Conservation (phyloP, 2,797 vertebrate species). For the Ptychobarbus kaznakovi region DNA sequence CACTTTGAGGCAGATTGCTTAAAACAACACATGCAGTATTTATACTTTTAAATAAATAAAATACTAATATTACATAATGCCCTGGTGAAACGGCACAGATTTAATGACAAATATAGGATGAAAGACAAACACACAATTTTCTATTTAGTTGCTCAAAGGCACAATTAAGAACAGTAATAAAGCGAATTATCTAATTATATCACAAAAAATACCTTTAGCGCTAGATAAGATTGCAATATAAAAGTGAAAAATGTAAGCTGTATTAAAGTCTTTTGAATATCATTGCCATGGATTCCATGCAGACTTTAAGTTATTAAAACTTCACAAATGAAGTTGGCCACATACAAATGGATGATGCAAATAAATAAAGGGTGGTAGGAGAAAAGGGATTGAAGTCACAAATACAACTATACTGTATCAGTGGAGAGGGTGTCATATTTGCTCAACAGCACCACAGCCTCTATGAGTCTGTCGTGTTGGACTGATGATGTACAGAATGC, state of each 20-base stretch:
- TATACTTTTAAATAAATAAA: conserved; percentile 56
- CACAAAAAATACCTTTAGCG: neutral
- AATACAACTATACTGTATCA: neutral
- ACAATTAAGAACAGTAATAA: conserved; percentile 13
- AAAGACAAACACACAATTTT: conserved; percentile 22
- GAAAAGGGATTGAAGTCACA: conserved; percentile 9
- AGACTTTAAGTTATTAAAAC: conserved; percentile 37
- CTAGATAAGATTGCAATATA: neutral
- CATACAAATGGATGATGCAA: conserved; percentile 16
- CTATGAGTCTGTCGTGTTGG: neutral
- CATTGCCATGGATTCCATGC: conserved; percentile 48
- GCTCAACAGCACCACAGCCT: conserved; percentile 2
- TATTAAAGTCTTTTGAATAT: conserved; percentile 14
- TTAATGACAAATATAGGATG: neutral
- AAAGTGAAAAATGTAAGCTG: conserved; percentile 7
- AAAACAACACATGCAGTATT: conserved; percentile 8
- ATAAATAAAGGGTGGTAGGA: conserved; percentile 28
- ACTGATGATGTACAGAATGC: conserved; percentile 2
- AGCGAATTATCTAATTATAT: neutral
- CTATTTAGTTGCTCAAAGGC: conserved; percentile 16
- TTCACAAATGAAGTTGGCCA: conserved; percentile 42
- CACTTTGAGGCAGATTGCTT: conserved; percentile 18
- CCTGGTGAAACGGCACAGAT: conserved; percentile 23
- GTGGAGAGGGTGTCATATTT: neutral
- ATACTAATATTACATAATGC: conserved; percentile 52